Base-by-base conservation (phyloP, 2,888 invertebrate genomes). In the Euspilapteryx auroguttella region DNA sequence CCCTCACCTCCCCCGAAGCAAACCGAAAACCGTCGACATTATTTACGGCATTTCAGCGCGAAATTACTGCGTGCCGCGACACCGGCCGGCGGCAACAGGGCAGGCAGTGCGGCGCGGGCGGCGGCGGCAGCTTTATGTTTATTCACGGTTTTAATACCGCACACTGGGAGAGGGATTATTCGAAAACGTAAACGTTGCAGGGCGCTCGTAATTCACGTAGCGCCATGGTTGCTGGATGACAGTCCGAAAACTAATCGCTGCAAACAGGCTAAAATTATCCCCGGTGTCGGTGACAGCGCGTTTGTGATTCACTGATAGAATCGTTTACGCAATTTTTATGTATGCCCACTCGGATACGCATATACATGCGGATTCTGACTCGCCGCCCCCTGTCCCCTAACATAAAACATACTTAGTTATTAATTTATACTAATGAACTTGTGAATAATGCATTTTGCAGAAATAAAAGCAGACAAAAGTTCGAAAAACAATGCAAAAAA, bases 81-180 rank as follows among this genome's bases (percentile, higher is more conserved):
- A 41, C 46, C 45, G 47, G 42, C n/a, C n/a, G n/a, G n/a, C n/a
- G n/a, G n/a, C n/a, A n/a, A n/a, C n/a, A n/a, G n/a, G n/a, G n/a
- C n/a, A n/a, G n/a, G n/a, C 12, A 24, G 20, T 14, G 12, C 21
- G 7, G 12, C 29, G 12, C 27, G 14, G 14, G 25, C n/a, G n/a
- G n/a, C n/a, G n/a, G n/a, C n/a, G n/a, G n/a, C n/a, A n/a, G n/a
- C 56, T 63, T 66, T 62, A 57, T 61, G 58, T 63, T 54, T 59
- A 66, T 63, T 63, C 61, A 53, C 54, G 58, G 55, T 61, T 59
- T 65, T 66, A 62, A 66, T 65, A 61, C 54, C 45, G 17, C n/a
- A n/a, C 36, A 34, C 21, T 47, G 52, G 42, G 42, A 45, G 44
- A 51, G 49, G 56, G 56, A 68, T 63, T 63, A 66, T 64, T 63